Evolutionary conservation across 2,113 vertebrate genomes (phyloP).

Genomic region (Capreolus pygargus): DNA sequence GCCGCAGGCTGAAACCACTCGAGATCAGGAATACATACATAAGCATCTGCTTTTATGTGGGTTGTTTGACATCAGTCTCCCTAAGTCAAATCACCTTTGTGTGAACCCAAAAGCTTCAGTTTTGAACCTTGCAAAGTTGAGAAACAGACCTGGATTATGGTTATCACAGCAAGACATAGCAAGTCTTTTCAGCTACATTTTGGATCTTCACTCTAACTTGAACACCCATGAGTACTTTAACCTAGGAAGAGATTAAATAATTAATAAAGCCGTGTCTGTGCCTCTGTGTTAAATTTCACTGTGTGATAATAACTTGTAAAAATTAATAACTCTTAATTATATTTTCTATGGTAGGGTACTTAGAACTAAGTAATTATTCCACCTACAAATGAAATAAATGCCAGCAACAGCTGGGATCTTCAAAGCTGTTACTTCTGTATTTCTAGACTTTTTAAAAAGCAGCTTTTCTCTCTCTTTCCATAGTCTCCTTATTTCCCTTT

Average conservation of each 20-base stretch:
- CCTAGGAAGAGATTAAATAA: background rate
- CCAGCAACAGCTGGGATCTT: background rate
- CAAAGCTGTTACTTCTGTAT: background rate
- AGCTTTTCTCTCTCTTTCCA: background rate
- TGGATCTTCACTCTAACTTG: background rate
- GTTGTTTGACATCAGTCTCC: background rate
- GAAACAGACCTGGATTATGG: background rate
- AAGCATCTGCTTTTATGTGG: background rate
- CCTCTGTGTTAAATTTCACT: background rate
- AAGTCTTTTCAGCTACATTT: background rate
- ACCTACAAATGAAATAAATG: background rate
- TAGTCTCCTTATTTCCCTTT: background rate
- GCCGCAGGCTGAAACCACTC: background rate
- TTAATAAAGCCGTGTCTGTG: background rate
- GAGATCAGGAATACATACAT: background rate
- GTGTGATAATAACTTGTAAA: background rate
- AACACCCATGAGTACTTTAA: too few species aligned
- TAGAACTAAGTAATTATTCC: background rate
- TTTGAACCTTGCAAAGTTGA: background rate
- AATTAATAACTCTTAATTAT: background rate
- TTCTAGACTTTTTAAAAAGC: background rate
- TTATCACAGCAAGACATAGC: background rate
- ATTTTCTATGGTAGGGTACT: background rate
- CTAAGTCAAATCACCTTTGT: background rate
- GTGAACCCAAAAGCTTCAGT: background rate